Evolutionary conservation across 92 coral and sea anemone species (phyloP).

Genomic region (Palythoa caribaeorum): DNA sequence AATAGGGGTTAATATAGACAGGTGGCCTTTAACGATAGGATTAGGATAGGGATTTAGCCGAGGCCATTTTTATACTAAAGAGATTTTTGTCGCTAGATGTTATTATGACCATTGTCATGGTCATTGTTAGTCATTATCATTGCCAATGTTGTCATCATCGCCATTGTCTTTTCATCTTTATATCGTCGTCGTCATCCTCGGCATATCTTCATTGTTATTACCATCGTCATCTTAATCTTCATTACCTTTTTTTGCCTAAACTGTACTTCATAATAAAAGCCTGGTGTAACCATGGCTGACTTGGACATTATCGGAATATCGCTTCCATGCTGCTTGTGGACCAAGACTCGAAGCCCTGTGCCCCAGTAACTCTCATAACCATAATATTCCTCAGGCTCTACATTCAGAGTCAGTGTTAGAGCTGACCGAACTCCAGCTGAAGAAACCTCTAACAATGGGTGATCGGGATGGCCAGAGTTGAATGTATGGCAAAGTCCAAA

Average conservation of each 20-base stretch:
- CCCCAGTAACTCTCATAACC: conserved; percentile 50
- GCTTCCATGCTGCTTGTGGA: conserved; percentile 57
- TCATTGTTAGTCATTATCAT: too few relatives aligned
- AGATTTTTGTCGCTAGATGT: too few relatives aligned
- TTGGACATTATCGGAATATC: conserved; percentile 43
- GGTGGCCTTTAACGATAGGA: too few relatives aligned
- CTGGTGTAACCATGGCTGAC: conserved; percentile 53
- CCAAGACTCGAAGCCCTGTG: conserved; percentile 59
- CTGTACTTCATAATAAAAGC: conserved; percentile 51
- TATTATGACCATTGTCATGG: too few relatives aligned
- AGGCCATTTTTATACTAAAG: too few relatives aligned
- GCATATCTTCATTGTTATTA: too few relatives aligned
- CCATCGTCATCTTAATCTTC: neutral
- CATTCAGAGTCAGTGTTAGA: conserved; percentile 50
- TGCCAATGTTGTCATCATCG: too few relatives aligned
- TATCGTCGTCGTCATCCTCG: too few relatives aligned
- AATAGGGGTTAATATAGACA: too few relatives aligned
- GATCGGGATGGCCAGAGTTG: conserved; percentile 62
- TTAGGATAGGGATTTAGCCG: too few relatives aligned
- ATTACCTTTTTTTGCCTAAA: conserved; percentile 39
- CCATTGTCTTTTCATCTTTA: too few relatives aligned
- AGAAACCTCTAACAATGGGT: conserved; percentile 34
- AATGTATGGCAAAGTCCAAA: conserved; percentile 73
- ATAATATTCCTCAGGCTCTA: conserved; percentile 67
- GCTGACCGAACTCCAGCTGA: conserved; percentile 29